phyloP scores from a whole-genome alignment of 1,140 invertebrate genomes.

The Macrobrachium rosenbergii region DNA sequence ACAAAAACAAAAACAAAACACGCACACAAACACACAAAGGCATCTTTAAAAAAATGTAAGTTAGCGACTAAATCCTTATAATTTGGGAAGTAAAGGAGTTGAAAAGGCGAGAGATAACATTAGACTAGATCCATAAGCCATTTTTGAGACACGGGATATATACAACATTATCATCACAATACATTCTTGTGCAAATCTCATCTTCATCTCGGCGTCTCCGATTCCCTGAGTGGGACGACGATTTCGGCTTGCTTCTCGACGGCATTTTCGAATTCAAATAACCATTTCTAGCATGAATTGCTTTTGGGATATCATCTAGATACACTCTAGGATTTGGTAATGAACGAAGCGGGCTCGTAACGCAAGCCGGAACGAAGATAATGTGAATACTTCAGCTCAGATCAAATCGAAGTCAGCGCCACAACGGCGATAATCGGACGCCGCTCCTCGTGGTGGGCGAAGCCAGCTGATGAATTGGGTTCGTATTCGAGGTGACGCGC shows the following conservation, averaged over 20 bases:
- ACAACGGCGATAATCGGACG: conserved; percentile 39
- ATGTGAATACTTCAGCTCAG: neutral
- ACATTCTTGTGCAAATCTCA: conserved; percentile 56
- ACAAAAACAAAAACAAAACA: no score
- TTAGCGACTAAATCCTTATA: neutral
- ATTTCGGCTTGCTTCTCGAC: neutral
- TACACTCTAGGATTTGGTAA: no score
- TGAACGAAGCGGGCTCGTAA: neutral
- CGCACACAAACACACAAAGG: no score
- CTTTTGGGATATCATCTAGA: no score
- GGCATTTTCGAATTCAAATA: no score
- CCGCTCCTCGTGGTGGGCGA: conserved; percentile 49
- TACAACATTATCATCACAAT: conserved; percentile 55
- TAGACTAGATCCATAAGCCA: neutral
- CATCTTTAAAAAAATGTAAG: no score
- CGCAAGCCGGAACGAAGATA: neutral
- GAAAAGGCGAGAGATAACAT: neutral
- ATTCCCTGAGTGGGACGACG: neutral
- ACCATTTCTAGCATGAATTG: no score
- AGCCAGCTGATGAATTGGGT: conserved; percentile 59
- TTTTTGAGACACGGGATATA: conserved; percentile 46
- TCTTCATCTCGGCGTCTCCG: conserved; percentile 39
- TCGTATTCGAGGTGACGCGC: conserved; percentile 59
- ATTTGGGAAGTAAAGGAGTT: neutral
- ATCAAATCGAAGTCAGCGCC: conserved; percentile 10